phyloP scores from a whole-genome alignment of 2,113 vertebrate genomes.

The Neofelis nebulosa region DNA sequence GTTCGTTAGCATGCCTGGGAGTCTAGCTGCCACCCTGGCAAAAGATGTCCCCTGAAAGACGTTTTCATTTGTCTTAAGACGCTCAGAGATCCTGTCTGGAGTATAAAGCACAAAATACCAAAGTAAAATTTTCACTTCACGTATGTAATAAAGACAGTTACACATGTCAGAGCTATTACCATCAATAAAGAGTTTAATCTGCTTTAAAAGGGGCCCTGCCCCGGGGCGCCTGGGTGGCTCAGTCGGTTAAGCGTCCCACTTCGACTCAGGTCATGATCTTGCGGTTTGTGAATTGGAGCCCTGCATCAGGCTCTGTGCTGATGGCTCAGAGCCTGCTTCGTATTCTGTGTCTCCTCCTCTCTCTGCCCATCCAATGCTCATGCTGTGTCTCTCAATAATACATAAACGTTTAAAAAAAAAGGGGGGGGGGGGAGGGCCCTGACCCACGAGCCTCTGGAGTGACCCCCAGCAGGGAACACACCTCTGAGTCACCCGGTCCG shows the following conservation, averaged over 20 bases:
- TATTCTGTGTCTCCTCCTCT: too few species aligned
- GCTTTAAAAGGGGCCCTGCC: not conserved
- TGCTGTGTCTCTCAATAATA: too few species aligned
- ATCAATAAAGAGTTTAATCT: not conserved
- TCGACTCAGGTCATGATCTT: too few species aligned
- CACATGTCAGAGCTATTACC: not conserved
- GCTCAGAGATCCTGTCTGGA: not conserved
- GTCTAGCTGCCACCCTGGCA: not conserved
- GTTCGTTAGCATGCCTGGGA: not conserved
- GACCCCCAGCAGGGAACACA: not conserved
- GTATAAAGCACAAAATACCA: not conserved
- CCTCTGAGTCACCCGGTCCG: not conserved
- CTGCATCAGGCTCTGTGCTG: too few species aligned
- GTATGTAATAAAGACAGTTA: not conserved
- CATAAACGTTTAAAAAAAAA: too few species aligned
- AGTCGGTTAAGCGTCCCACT: too few species aligned
- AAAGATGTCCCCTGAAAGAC: not conserved
- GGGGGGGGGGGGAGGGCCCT: too few species aligned
- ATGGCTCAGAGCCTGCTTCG: too few species aligned
- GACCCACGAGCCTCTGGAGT: not conserved
- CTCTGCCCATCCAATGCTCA: too few species aligned
- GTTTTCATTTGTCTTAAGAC: not conserved
- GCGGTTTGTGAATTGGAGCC: too few species aligned
- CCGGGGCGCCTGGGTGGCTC: too few species aligned
- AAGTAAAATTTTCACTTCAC: not conserved